Evolutionary conservation across 2,888 invertebrate species (phyloP).

Genomic region (Folsomia manolachei): DNA sequence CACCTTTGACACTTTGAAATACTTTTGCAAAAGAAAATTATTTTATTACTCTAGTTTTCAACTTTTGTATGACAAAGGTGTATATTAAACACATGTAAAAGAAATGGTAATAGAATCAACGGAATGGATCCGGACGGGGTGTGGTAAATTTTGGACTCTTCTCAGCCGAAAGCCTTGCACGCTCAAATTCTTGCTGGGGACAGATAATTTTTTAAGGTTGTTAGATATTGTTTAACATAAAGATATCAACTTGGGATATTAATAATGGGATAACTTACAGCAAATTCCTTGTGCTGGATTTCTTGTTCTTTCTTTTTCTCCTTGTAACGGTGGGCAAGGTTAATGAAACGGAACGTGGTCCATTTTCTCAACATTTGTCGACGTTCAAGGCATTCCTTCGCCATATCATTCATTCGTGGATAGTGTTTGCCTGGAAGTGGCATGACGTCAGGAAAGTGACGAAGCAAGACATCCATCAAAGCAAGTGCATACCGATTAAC

Average conservation of each 20-base stretch:
- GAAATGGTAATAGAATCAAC: no score
- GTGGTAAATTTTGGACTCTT: no score
- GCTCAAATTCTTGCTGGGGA: no score
- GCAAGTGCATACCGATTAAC: background rate
- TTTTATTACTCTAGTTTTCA: background rate
- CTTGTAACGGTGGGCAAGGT: background rate
- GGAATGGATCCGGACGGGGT: no score
- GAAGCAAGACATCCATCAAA: background rate
- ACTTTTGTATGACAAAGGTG: no score
- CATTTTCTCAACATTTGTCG: conserved; percentile 4
- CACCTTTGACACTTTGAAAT: background rate
- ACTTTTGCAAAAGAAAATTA: background rate
- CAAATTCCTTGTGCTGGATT: background rate
- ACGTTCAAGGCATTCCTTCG: background rate
- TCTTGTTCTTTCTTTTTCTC: background rate
- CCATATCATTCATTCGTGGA: background rate
- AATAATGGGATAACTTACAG: background rate
- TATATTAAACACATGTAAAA: no score
- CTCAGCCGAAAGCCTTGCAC: no score
- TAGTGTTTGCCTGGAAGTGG: conserved; percentile 1
- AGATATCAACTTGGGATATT: no score
- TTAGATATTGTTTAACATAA: background rate
- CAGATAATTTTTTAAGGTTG: no score
- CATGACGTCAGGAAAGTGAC: background rate
- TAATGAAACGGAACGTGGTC: background rate